Conservation (phyloP, 2,797 vertebrate genomes). For the Micrastur ruficollis region DNA sequence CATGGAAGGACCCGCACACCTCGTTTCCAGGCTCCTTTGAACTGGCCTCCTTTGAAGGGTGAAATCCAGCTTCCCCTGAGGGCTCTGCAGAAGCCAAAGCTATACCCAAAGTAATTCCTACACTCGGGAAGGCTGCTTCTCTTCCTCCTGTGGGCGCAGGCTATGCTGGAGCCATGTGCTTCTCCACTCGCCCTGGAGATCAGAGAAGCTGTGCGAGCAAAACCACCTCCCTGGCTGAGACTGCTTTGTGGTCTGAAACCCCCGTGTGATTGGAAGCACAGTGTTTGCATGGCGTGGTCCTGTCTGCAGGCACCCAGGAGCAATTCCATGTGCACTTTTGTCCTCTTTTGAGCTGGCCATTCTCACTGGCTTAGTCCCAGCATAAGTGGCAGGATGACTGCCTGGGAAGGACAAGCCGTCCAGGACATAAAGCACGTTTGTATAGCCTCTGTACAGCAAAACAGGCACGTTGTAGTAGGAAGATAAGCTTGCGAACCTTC, state of each 20-base stretch:
- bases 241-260: not conserved
- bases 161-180: not conserved
- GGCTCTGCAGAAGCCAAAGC: not conserved
- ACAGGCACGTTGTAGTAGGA: not conserved
- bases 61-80: not conserved
- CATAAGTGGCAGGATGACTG: not conserved
- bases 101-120: not conserved
- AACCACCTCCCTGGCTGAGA: not conserved
- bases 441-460: not conserved
- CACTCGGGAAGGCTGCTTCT: not conserved
- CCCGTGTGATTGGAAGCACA: not conserved
- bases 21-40: not conserved
- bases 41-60: not conserved
- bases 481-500: not conserved
- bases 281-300: not conserved
- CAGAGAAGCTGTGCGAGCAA: not conserved
- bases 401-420: not conserved
- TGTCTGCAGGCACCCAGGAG: not conserved
- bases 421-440: not conserved
- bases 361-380: not conserved
- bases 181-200: not conserved
- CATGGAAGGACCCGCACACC: not conserved
- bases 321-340: not conserved
- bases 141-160: not conserved
- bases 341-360: not conserved